Percentiles rank a stretch among this genome's conserved stretches.
phyloP scores from a whole-genome alignment of 2,113 vertebrate genomes.

The Hepsetus odoe region DNA sequence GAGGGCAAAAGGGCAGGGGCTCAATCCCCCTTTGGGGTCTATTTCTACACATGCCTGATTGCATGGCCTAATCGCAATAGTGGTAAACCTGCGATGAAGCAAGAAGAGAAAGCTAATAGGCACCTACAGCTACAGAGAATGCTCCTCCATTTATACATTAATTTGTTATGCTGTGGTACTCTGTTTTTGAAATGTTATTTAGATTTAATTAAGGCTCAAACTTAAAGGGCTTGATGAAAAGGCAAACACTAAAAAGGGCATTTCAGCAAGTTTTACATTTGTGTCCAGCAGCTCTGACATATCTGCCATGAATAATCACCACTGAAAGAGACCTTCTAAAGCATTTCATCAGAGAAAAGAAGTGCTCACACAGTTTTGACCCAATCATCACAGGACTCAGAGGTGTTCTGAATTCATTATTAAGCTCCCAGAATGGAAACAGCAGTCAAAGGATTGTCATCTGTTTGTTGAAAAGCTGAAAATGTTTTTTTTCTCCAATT shows the following conservation, averaged over 20 bases:
- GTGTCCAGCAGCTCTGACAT: not conserved
- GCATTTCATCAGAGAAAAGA: not conserved
- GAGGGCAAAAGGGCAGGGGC: not conserved
- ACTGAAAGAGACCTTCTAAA: not conserved
- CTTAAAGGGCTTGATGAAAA: not conserved
- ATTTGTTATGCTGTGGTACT: not conserved
- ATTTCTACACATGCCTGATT: not conserved
- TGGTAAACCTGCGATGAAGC: not conserved
- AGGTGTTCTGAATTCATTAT: slow-evolving; percentile 6
- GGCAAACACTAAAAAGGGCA: not conserved
- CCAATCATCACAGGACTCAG: not conserved
- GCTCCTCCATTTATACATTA: not conserved
- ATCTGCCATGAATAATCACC: not conserved
- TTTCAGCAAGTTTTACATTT: not conserved
- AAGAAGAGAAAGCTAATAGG: not conserved
- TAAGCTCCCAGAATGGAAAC: slow-evolving; percentile 15
- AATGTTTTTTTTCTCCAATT: not conserved
- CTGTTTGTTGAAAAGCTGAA: not conserved
- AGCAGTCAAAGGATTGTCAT: not conserved
- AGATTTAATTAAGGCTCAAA: not conserved
- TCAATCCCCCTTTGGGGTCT: not conserved
- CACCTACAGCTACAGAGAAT: not conserved
- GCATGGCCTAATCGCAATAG: not conserved
- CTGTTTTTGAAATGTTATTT: not conserved
- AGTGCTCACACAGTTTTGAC: slow-evolving; percentile 1